Conservation (phyloP, 2,113 vertebrate genomes). For the Python bivittatus region DNA sequence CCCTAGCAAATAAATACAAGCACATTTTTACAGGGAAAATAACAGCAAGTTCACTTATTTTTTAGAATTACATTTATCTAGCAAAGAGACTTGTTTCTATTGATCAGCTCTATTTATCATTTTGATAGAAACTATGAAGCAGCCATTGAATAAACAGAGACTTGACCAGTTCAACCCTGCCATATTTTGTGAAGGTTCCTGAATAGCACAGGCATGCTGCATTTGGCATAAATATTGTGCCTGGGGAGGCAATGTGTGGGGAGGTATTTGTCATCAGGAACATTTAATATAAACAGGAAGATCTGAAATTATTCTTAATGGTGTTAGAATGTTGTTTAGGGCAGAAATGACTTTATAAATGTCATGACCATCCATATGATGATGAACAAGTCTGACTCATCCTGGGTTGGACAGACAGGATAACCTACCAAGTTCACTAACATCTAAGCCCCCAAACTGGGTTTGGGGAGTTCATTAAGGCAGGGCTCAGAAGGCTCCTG, state of each 20-base stretch:
- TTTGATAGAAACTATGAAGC: not conserved
- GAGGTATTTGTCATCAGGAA: not conserved
- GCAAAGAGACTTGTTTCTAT: not conserved
- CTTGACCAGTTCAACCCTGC: not conserved
- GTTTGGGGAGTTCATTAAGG: not conserved
- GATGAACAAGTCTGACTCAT: not conserved
- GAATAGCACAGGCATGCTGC: not conserved
- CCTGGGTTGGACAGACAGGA: not conserved
- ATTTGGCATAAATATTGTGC: not conserved
- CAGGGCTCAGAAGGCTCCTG: not conserved
- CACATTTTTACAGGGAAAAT: not conserved
- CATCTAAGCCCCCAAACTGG: not conserved
- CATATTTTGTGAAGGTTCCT: not conserved
- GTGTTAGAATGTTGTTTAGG: not conserved
- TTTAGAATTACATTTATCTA: not conserved
- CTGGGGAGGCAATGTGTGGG: not conserved
- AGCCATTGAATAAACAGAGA: not conserved
- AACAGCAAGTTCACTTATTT: not conserved
- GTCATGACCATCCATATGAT: not conserved
- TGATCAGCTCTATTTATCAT: not conserved
- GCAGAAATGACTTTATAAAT: not conserved
- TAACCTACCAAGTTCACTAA: not conserved
- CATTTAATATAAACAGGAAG: not conserved
- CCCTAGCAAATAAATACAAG: conserved; percentile 18
- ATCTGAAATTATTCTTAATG: not conserved